Evolutionary conservation across 2,113 vertebrate species (phyloP), one percentile per base, ranked within the genome.

Genomic region (Xiphorhynchus elegans): DNA sequence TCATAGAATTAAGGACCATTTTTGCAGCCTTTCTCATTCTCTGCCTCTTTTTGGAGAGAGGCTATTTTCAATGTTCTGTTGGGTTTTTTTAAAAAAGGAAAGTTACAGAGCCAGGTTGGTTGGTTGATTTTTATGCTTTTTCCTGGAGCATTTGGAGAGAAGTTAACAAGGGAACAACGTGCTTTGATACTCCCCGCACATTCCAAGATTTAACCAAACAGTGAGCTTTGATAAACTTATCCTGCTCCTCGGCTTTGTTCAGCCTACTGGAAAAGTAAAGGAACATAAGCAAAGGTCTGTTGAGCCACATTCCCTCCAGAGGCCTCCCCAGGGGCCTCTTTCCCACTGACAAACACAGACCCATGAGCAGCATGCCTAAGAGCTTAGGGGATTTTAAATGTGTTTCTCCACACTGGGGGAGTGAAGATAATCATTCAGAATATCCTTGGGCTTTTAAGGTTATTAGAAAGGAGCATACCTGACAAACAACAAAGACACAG

Each of bases 231-330:
- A 89, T 68, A 88, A 96, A 81, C 80, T 55, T 82, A 63, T n/a
- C 31, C 78, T 6, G 7, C 73, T 92, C 58, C 82, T 68, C 17
- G 4, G 72, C 44, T 87, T 95, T 97, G 93, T 13, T 90, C 96
- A 92, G 80, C 74, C 88, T 90, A 33, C 80, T 90, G 86, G 88
- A 95, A 96, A 92, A 94, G 72, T 5, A 66, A 66, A 91, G 82
- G 76, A 67, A 19, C 47, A 50, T 64, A 52, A 87, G 92, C 78
- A 85, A 79, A 96, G 46, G 40, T 13, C 40, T 35, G 84, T 84
- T 28, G 3, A 3, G 0, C 63, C 1, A 1, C 70, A 8, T 77
- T 84, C 84, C 84, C 84, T 26, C 11, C 1, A 74, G 91, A 92
- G 93, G 77, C 92, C 93, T 75, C 80, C 42, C 52, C 2, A 1